Base-by-base conservation (phyloP, 2,113 vertebrate species). In the Holacanthus passer region DNA sequence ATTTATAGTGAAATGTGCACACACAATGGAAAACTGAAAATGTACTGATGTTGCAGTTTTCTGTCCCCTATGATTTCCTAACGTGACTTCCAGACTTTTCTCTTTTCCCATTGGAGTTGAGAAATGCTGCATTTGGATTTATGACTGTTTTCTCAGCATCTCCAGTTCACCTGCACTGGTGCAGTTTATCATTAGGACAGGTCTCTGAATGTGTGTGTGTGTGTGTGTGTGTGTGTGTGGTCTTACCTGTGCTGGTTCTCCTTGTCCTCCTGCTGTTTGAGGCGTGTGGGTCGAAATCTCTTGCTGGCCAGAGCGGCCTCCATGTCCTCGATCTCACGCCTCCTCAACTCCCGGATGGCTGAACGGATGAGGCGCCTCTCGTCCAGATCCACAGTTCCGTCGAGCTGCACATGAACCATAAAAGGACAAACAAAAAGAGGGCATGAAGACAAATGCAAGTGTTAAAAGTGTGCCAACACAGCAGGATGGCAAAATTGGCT, bases 301-400 rank as follows among this genome's bases (percentile, higher is more conserved):
- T 99, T 99, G 73, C 97, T 98, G 5, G 97, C 97, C 93, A 99
- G 87, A 0, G 96, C 95, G 35, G 97, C 98, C 80, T 99, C 98
- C 56, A 97, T 96, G 12, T 94, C 94, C 86, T 98, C 96, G 17
- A 99, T 94, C 94, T 99, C 97, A 78, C 97, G 95, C 45, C 95
- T 95, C 89, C 97, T 96, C 74, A 99, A 82, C 47, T 99, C 98
- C 74, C 97, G 94, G 77, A 99, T 97, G 37, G 98, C 97, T 0
- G 96, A 96, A 50, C 97, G 97, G 91, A 99, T 99, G 83, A 94
- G 92, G 29, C 97, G 96, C 24, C 98, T 96, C 93, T 99, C 97
- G 0, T 96, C 95, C 88, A 99, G 94, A 88, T 99, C 97, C 67
- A 95, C 72, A 0, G 98, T 98, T 69, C 95, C 95, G 69, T 99